These are phyloP conservation scores for Drosophila ustulata DNA, from an alignment of 2,888 invertebrate species.

Conservation along the genomic window DNA sequence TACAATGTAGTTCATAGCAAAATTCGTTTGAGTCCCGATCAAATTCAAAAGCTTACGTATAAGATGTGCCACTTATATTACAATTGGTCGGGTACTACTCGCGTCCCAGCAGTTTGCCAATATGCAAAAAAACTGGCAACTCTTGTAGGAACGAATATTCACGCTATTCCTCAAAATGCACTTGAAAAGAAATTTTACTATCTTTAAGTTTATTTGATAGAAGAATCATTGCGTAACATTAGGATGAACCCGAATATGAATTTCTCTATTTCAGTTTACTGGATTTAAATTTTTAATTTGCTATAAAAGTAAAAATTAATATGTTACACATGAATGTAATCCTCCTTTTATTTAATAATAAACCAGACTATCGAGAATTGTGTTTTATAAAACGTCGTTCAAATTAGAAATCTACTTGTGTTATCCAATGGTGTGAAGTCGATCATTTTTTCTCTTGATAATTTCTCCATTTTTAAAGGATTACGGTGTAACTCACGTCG, in stretches of 20 bases:
- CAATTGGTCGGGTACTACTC: slow-evolving; percentile 94
- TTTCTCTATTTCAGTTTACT: not conserved
- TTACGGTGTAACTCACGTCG: no score
- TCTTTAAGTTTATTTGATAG: slow-evolving; percentile 85
- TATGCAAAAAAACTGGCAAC: slow-evolving; percentile 98
- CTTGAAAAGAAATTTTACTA: slow-evolving; percentile 90
- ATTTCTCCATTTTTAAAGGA: no score
- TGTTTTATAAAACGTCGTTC: no score
- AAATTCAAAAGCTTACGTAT: slow-evolving; percentile 93
- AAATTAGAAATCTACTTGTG: no score
- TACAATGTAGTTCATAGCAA: slow-evolving; percentile 94
- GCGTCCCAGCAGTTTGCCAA: slow-evolving; percentile 97
- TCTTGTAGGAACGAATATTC: slow-evolving; percentile 92
- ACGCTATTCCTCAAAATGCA: slow-evolving; percentile 88
- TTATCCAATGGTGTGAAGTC: no score
- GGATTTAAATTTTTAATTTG: not conserved
- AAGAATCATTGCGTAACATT: not conserved
- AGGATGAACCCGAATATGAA: not conserved
- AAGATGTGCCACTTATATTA: slow-evolving; percentile 96
- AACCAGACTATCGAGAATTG: not conserved
- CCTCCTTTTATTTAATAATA: not conserved
- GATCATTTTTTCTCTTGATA: no score
- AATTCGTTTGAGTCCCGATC: slow-evolving; percentile 89
- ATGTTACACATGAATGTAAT: slow-evolving; percentile 3
- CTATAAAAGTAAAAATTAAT: no score